Conservation (phyloP, 2,113 vertebrate genomes). For the Chascanopsetta lugubris region DNA sequence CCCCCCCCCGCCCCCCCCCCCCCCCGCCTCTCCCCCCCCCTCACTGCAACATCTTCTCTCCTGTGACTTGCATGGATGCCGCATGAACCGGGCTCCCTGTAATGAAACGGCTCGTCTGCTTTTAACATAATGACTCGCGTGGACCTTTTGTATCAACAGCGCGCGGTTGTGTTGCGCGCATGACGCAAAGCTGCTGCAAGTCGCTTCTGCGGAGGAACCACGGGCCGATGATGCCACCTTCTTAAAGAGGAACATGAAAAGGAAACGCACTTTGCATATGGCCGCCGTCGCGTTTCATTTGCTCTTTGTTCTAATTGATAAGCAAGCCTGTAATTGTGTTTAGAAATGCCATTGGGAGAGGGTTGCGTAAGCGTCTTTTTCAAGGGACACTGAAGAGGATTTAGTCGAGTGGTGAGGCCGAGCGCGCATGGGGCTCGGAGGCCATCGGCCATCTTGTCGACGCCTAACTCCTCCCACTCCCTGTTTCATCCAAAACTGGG, state of each 20-base stretch:
- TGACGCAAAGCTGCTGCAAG: constrained; percentile 73
- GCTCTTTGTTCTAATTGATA: background rate
- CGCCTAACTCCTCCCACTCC: too few species aligned
- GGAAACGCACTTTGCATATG: background rate
- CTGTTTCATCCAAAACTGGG: too few species aligned
- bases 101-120: constrained; percentile 1
- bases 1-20: too few species aligned
- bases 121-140: constrained; percentile 33
- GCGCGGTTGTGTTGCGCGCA: constrained; percentile 46
- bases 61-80: background rate
- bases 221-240: constrained; percentile 17
- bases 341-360: constrained; percentile 8
- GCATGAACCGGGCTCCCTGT: constrained; percentile 8
- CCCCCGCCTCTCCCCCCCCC: too few species aligned
- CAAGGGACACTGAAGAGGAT: too few species aligned
- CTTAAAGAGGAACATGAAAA: constrained; percentile 11
- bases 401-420: too few species aligned
- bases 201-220: constrained; percentile 32
- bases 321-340: constrained; percentile 10
- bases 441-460: too few species aligned
- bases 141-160: constrained; percentile 42
- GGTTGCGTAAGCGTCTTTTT: constrained; percentile 9
- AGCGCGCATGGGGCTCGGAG: too few species aligned
- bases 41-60: background rate
- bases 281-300: background rate